Evolutionary conservation across 2,888 invertebrate species (phyloP).

Genomic region (Lasiommata megera): DNA sequence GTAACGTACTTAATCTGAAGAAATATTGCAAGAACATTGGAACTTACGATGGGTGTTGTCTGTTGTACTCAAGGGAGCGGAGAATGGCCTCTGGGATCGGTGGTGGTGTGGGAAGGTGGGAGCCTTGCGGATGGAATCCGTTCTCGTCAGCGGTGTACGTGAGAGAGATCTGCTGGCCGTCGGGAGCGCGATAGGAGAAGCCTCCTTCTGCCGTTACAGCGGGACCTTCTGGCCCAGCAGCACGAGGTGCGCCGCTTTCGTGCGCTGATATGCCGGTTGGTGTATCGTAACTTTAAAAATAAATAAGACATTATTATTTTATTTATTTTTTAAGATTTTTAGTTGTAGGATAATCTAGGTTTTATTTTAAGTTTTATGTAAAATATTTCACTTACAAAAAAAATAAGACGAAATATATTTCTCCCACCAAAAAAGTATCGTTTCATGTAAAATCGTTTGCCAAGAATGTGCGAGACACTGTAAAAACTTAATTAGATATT

Average conservation of each 20-base stretch:
- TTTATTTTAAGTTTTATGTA: no score
- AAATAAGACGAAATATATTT: no score
- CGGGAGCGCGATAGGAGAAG: constrained; percentile 85
- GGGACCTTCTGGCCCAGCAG: constrained; percentile 75
- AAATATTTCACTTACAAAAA: no score
- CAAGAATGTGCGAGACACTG: no score
- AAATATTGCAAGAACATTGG: neutral
- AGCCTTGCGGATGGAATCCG: constrained; percentile 48
- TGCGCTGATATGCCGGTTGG: constrained; percentile 83
- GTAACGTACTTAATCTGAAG: no score
- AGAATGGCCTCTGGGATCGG: constrained; percentile 82
- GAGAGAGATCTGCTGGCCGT: constrained; percentile 81
- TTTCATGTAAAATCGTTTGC: no score
- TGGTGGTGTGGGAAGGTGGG: constrained; percentile 82
- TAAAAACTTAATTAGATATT: no score
- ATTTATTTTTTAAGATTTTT: no score
- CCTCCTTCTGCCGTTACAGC: constrained; percentile 84
- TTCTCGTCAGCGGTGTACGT: constrained; percentile 14
- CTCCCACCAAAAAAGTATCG: no score
- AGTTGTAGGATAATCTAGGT: no score
- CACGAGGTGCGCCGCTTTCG: constrained; percentile 82
- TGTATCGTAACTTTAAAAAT: constrained; percentile 80
- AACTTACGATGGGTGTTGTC: constrained; percentile 44
- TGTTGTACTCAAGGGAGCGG: constrained; percentile 72
- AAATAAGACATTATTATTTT: no score